Conservation (phyloP, 2,888 invertebrate species). For the Phasia obesa region DNA sequence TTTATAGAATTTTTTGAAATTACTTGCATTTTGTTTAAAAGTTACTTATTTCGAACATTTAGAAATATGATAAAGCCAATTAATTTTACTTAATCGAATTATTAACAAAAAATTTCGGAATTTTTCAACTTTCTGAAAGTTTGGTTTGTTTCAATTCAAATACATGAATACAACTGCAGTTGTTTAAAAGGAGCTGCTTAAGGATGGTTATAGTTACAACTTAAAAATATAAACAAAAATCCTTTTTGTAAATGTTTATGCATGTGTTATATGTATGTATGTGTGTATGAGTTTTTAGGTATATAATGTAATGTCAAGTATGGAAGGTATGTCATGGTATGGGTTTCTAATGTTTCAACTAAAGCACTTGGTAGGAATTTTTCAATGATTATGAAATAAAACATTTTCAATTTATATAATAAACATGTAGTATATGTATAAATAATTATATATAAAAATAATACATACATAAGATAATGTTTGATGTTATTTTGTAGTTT, state of each 20-base stretch:
- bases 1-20: no score
- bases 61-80: no score
- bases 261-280: constrained; percentile 5
- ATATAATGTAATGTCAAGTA: constrained; percentile 17
- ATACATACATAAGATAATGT: constrained; percentile 43
- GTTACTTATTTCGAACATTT: no score
- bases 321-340: constrained; percentile 44
- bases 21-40: no score
- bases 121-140: no score
- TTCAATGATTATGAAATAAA: constrained; percentile 68
- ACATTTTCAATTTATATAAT: constrained; percentile 66
- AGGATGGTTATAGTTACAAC: neutral
- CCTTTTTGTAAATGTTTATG: constrained; percentile 16
- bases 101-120: no score
- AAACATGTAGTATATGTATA: constrained; percentile 23
- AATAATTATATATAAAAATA: constrained; percentile 31
- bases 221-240: constrained; percentile 16
- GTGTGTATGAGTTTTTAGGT: neutral
- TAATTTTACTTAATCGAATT: no score
- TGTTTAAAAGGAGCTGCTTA: constrained; percentile 10
- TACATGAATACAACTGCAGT: constrained; percentile 24
- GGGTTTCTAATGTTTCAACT: constrained; percentile 60
- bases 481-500: constrained; percentile 23
- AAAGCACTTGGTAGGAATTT: constrained; percentile 70
- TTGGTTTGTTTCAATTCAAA: no score